These are phyloP conservation scores for Uloborus plumipes DNA, from an alignment of 2,888 invertebrate genomes.

Conservation along the genomic window DNA sequence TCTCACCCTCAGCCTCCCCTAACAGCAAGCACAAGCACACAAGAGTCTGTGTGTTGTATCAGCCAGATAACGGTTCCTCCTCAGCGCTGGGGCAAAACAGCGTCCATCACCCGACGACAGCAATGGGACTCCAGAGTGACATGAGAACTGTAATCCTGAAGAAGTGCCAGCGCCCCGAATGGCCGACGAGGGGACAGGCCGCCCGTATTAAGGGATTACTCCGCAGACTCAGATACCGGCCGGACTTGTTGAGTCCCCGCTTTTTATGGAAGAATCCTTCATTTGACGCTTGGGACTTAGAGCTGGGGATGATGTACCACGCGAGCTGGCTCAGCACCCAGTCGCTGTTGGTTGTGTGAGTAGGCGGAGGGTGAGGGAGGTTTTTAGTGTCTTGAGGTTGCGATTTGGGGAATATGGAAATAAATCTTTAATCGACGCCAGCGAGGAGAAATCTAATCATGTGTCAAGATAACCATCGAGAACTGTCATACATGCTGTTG, in stretches of 20 bases:
- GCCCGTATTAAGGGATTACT: conserved; percentile 57
- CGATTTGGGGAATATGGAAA: too few relatives aligned
- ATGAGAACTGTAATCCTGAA: conserved; percentile 55
- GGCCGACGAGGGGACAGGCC: conserved; percentile 56
- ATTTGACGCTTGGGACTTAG: conserved; percentile 48
- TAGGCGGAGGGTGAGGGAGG: too few relatives aligned
- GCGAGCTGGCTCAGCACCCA: conserved; percentile 3
- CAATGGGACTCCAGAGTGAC: conserved; percentile 63
- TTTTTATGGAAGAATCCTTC: conserved; percentile 47
- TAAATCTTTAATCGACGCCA: too few relatives aligned
- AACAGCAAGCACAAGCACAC: too few relatives aligned
- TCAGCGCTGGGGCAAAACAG: conserved; percentile 22
- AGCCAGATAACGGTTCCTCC: conserved; percentile 28
- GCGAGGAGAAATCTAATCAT: too few relatives aligned
- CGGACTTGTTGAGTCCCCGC: conserved; percentile 56
- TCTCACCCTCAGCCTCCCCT: too few relatives aligned
- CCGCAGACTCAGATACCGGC: conserved; percentile 17
- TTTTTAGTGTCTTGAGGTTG: too few relatives aligned
- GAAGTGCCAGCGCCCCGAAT: conserved; percentile 46
- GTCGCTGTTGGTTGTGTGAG: background rate
- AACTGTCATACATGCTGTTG: too few relatives aligned
- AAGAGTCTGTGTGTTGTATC: conserved; percentile 9
- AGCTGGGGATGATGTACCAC: conserved; percentile 7
- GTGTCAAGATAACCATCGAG: too few relatives aligned
- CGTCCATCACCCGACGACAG: conserved; percentile 50